Evolutionary conservation across 1,140 invertebrate genomes (phyloP), one percentile per base, ranked within the genome.

Genomic region (Chrysoperla carnea): DNA sequence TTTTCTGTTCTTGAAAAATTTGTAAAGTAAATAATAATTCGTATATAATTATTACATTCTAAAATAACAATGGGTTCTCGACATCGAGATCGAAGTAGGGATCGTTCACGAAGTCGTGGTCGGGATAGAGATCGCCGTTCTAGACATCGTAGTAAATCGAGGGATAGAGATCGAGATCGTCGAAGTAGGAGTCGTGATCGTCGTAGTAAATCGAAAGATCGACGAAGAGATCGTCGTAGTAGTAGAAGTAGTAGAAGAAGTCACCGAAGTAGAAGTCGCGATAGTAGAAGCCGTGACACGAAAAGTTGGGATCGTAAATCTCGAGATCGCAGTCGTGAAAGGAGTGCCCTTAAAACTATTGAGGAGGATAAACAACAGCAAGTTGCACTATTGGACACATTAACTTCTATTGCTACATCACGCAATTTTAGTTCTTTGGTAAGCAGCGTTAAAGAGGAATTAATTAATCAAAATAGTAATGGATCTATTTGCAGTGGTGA

Each of bases 391-490:
- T 17, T 15, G 38, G 60, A 31, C 56, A 69, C 52, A 49, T 57
- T 62, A 41, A 66, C 57, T 29, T 60, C 64, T 29, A 50, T 59
- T 38, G 58, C 62, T 11, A 57, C 59, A n/a, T 60, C 58, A n/a
- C 63, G 67, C 44, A 64, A 65, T 46, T 68, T 64, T 43, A 62
- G 63, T 1, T 55, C 63, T 8, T 47, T 68, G 36, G 56, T 67
- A 29, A 59, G 46, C 42, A 55, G 55, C 15, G 61, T 56, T 27
- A 63, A 64, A 35, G 64, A 65, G 47, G 62, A 63, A 12, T 12
- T 33, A 11, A 9, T 11, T 11, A 62, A 64, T 49, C 59, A 57
- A 1, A 51, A 33, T 1, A 57, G 52, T 45, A 58, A 58, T 49
- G 59, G 54, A 14, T 47, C 54, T 3, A 23, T 5, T 23, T 23